Percentiles rank a stretch among this genome's conserved stretches.
Evolutionary conservation across 2,888 invertebrate genomes (phyloP).

Genomic region (Nemoura dubitans): DNA sequence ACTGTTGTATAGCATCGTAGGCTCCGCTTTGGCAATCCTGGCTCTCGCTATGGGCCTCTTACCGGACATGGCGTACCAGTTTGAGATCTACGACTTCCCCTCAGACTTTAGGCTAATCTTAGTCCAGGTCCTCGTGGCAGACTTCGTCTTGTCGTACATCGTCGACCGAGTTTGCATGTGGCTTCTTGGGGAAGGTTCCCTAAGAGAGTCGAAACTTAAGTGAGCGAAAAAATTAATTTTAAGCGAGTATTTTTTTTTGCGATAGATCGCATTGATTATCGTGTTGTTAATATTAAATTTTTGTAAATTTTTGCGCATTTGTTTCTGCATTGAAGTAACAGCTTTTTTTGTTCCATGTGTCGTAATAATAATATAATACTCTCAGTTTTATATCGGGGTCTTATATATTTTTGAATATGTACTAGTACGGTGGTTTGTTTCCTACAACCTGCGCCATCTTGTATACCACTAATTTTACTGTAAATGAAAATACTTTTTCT

Average conservation of each 20-base stretch:
- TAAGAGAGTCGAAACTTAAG: constrained; percentile 51
- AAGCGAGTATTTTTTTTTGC: neutral
- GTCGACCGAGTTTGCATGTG: constrained; percentile 87
- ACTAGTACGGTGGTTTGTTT: too few species aligned
- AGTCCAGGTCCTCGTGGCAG: constrained; percentile 82
- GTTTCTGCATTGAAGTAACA: neutral
- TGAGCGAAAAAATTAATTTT: neutral
- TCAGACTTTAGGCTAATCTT: constrained; percentile 90
- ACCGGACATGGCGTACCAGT: constrained; percentile 86
- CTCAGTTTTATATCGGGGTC: too few species aligned
- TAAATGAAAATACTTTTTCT: too few species aligned
- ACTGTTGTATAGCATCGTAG: constrained; percentile 87
- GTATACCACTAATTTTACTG: too few species aligned
- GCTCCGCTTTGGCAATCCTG: constrained; percentile 84
- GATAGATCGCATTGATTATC: neutral
- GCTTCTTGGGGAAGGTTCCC: constrained; percentile 84
- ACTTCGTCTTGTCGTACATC: constrained; percentile 85
- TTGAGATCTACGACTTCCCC: constrained; percentile 96
- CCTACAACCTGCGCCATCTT: too few species aligned
- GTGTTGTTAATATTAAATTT: neutral
- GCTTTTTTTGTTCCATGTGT: neutral
- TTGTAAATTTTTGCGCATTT: neutral
- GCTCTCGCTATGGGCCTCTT: constrained; percentile 84
- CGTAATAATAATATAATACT: too few species aligned
- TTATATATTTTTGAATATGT: too few species aligned